Percentiles rank a stretch among this genome's conserved stretches.
Evolutionary conservation across 2,888 invertebrate genomes (phyloP).

Genomic region (Dicranocentrus wangi): DNA sequence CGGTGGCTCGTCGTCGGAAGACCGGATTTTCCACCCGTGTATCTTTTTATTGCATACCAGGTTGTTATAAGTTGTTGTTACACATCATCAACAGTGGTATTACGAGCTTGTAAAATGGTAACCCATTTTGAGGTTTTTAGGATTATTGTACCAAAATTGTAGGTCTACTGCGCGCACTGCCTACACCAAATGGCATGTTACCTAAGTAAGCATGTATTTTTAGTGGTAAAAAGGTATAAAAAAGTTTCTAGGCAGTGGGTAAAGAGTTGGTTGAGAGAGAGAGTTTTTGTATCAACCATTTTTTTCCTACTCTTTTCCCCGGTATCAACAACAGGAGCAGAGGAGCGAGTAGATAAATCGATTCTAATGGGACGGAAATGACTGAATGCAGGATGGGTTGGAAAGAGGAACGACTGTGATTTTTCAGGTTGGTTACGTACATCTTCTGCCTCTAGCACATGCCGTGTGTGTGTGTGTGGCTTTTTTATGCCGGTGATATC

Average conservation of each 20-base stretch:
- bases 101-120: constrained; percentile 44
- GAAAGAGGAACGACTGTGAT: constrained; percentile 57
- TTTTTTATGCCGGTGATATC: neutral
- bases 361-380: constrained; percentile 71
- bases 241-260: neutral
- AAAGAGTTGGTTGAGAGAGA: too few species aligned
- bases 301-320: too few species aligned
- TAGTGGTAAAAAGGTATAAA: constrained; percentile 1
- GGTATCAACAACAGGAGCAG: constrained; percentile 47
- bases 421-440: constrained; percentile 59
- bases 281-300: constrained; percentile 42
- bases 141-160: constrained; percentile 32
- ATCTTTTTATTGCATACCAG: constrained; percentile 43
- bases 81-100: constrained; percentile 52
- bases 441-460: constrained; percentile 40
- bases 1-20: too few species aligned
- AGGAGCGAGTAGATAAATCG: constrained; percentile 64
- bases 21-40: too few species aligned
- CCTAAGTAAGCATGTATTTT: neutral
- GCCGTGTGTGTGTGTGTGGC: constrained; percentile 29
- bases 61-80: constrained; percentile 58
- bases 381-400: constrained; percentile 66
- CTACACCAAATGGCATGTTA: too few species aligned
- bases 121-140: constrained; percentile 56
- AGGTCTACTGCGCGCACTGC: too few species aligned